Evolutionary conservation across 1,140 invertebrate species (phyloP), one percentile per base, ranked within the genome.

Genomic region (Leptinotarsa texana): DNA sequence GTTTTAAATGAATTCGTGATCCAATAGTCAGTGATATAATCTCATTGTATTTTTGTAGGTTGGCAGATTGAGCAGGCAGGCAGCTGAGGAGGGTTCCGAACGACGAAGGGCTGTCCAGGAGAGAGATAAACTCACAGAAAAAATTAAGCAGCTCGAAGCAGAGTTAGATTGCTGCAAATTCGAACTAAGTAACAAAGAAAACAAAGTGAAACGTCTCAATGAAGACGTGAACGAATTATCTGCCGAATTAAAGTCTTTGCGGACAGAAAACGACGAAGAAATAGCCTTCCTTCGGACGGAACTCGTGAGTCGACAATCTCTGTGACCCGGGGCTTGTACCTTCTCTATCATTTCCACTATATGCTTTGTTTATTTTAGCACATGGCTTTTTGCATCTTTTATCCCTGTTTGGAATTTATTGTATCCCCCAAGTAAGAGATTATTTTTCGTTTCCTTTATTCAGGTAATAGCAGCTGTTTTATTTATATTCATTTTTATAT

Each of bases 11-110:
- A 57, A n/a, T 57, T 15, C n/a, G 5, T 18, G 6, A 8, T 17
- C 4, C 15, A 17, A n/a, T 57, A 3, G 13, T 17, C 13, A 1
- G 2, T 57, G 51, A 57, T 17, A 17, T 4, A 15, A 57, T 57
- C n/a, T 57, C 15, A n/a, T 17, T 57, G 51, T n/a, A 57, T 57
- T 5, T 70, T 79, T 83, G 75, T 84, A 91, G 89, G 91, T 93
- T 66, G 92, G 92, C 70, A 89, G 93, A 63, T 83, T 94, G 47
- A 93, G 93, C 70, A 89, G 92, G 73, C 93, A 94, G 81, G 93
- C 93, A 1, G 93, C 92, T 1, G 93, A 94, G 80, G 93, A 94
- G 81, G 92, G 93, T 18, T 87, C 92, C 1, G 93, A 95, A 81
- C 88, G 93, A 69, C 87, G 94, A 76, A 87, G 93, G 74, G 91